These are phyloP conservation scores for Epizoanthus rinbou DNA, from an alignment of 92 coral and sea anemone species.

Conservation along the genomic window DNA sequence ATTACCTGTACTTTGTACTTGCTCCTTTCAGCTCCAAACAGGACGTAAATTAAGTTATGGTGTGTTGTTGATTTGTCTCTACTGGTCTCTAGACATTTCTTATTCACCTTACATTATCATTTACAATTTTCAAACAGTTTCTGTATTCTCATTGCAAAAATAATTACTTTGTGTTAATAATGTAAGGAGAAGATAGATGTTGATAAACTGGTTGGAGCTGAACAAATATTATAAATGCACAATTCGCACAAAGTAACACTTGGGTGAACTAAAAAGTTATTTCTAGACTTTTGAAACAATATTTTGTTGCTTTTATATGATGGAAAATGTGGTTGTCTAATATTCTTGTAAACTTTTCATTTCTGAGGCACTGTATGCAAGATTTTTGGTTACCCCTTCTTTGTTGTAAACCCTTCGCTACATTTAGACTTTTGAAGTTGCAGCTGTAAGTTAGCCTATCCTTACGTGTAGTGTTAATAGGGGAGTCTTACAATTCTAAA, in stretches of 20 bases:
- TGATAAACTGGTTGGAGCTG: too few relatives aligned
- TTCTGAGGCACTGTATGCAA: neutral
- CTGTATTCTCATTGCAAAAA: neutral
- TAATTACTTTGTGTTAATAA: too few relatives aligned
- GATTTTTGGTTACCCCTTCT: neutral
- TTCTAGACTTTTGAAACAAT: neutral
- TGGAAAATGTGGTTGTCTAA: neutral
- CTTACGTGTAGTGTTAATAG: neutral
- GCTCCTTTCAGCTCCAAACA: too few relatives aligned
- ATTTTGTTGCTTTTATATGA: neutral
- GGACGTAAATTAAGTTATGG: too few relatives aligned
- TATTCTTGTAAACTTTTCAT: neutral
- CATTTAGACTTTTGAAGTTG: neutral
- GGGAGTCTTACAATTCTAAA: neutral
- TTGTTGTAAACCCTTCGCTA: neutral
- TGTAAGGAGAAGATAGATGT: too few relatives aligned
- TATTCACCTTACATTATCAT: too few relatives aligned
- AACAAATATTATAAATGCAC: too few relatives aligned
- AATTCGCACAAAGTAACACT: too few relatives aligned
- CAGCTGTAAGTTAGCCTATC: neutral
- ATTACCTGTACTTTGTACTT: too few relatives aligned
- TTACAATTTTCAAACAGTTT: neutral
- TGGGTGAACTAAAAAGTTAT: too few relatives aligned
- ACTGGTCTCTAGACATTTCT: too few relatives aligned
- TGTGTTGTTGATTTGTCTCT: too few relatives aligned